Conservation (phyloP, 2,888 invertebrate genomes). For the Nymphalis c-album region DNA sequence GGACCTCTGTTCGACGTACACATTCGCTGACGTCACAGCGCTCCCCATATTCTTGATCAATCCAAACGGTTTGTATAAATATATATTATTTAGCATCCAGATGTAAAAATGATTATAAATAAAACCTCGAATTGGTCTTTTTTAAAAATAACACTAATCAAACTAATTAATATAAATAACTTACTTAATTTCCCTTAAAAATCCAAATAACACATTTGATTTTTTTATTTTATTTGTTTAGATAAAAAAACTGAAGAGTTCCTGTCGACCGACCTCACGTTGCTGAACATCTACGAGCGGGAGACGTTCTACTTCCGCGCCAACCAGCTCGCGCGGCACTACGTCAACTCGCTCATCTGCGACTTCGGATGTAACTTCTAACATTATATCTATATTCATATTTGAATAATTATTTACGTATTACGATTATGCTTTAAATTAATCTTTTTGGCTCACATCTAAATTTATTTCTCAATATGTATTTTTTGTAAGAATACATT, state of each 20-base stretch:
- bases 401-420: neutral
- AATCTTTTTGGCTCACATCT: neutral
- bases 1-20: constrained; percentile 53
- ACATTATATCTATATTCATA: neutral
- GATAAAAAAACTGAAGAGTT: constrained; percentile 53
- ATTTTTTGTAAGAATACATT: too few relatives aligned
- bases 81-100: too few relatives aligned
- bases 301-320: constrained; percentile 57
- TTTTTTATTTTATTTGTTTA: constrained; percentile 36
- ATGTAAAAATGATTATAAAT: too few relatives aligned
- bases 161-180: too few relatives aligned
- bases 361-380: constrained; percentile 55
- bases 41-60: constrained; percentile 53
- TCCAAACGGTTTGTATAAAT: constrained; percentile 53
- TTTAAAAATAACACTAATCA: too few relatives aligned
- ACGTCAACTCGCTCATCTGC: constrained; percentile 54
- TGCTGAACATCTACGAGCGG: constrained; percentile 57
- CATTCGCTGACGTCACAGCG: constrained; percentile 56
- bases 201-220: too few relatives aligned
- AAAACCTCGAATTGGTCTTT: too few relatives aligned
- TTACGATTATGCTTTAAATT: neutral
- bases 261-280: constrained; percentile 53
- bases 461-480: too few relatives aligned
- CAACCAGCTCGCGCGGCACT: constrained; percentile 45
- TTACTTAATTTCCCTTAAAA: too few relatives aligned